Conservation (phyloP, 2,797 vertebrate genomes). For the Notolabrus celidotus region DNA sequence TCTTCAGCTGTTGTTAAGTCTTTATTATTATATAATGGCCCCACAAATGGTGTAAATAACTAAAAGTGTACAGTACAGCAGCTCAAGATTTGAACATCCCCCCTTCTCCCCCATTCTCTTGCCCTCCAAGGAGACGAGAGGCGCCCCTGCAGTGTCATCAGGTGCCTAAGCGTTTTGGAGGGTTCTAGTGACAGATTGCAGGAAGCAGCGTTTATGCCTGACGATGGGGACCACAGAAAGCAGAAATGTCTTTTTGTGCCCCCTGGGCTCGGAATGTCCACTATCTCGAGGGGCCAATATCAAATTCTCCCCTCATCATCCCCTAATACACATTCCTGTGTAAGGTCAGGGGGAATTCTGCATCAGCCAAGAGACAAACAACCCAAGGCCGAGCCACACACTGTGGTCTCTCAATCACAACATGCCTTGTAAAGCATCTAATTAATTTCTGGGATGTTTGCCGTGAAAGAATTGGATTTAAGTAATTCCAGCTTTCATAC, state of each 20-base stretch:
- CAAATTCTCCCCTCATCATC: conserved; percentile 87
- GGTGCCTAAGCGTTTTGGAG: conserved; percentile 84
- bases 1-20: not conserved
- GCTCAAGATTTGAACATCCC: conserved; percentile 34
- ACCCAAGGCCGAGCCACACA: conserved; percentile 37
- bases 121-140: conserved; percentile 76
- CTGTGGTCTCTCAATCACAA: conserved; percentile 27
- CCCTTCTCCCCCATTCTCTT: conserved; percentile 48
- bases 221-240: conserved; percentile 83
- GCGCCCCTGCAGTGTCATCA: conserved; percentile 84
- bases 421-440: conserved; percentile 1
- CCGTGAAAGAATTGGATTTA: not conserved
- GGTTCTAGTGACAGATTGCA: conserved; percentile 89
- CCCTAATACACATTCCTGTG: conserved; percentile 85
- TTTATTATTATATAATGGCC: conserved; percentile 1
- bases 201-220: conserved; percentile 87
- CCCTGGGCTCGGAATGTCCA: conserved; percentile 86
- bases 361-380: conserved; percentile 71
- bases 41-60: conserved; percentile 2
- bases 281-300: conserved; percentile 88
- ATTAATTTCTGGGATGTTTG: not conserved
- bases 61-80: conserved; percentile 16
- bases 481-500: not conserved
- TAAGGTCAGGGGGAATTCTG: conserved; percentile 85
- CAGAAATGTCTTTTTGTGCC: conserved; percentile 89